These are phyloP conservation scores for Phainopepla nitens DNA, from an alignment of 2,113 vertebrate species.

Conservation along the genomic window DNA sequence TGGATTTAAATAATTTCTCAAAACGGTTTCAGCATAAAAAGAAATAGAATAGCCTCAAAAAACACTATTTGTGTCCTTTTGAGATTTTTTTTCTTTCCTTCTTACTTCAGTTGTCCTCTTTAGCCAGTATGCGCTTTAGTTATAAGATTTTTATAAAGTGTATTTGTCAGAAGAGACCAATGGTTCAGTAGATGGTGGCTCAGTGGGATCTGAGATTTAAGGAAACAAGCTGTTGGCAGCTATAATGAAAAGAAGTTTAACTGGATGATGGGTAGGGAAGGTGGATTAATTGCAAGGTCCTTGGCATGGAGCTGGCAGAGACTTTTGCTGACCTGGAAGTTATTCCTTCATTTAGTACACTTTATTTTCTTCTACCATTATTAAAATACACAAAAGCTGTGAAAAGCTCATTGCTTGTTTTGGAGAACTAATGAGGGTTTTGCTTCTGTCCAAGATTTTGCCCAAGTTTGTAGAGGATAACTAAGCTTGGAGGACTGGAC, in stretches of 20 bases:
- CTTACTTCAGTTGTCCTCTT: background rate
- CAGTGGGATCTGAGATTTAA: background rate
- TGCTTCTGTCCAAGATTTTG: background rate
- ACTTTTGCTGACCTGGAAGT: background rate
- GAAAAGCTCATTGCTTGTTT: background rate
- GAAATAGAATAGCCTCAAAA: background rate
- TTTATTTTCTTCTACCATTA: background rate
- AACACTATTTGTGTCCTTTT: background rate
- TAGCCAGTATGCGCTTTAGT: background rate
- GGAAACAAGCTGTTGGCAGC: background rate
- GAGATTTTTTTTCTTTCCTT: background rate
- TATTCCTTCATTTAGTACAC: background rate
- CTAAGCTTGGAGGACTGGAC: background rate
- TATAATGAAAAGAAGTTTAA: background rate
- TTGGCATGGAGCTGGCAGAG: background rate
- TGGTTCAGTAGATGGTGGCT: background rate
- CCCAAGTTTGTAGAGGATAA: background rate
- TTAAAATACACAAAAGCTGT: background rate
- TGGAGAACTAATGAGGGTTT: background rate
- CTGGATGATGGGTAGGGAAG: background rate
- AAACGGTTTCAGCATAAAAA: background rate
- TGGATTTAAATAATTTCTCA: background rate
- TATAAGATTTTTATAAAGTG: background rate
- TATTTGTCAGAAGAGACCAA: fast-evolving
- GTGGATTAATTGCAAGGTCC: background rate